These are phyloP conservation scores for Amphibalanus amphitrite DNA, from an alignment of 1,140 invertebrate genomes.

Conservation along the genomic window DNA sequence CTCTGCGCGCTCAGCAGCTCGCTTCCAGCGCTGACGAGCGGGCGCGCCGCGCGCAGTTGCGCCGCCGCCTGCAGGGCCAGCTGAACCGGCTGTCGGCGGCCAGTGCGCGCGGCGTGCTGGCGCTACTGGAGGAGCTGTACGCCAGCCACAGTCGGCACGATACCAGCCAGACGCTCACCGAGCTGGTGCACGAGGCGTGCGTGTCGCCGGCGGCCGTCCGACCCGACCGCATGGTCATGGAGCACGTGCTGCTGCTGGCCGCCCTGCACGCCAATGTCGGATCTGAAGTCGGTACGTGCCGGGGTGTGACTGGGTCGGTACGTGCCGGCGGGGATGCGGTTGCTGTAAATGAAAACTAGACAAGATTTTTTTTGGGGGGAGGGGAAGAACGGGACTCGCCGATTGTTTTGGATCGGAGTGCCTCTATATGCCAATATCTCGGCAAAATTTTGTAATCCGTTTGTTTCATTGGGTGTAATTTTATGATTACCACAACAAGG, in stretches of 20 bases:
- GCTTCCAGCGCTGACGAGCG: constrained; percentile 30
- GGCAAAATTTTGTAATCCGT: too few species aligned
- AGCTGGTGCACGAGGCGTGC: constrained; percentile 47
- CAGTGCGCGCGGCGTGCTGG: constrained; percentile 66
- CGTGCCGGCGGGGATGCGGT: too few species aligned
- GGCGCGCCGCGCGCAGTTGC: constrained; percentile 40
- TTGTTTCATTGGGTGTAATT: too few species aligned
- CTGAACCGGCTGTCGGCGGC: constrained; percentile 73
- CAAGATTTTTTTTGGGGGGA: too few species aligned
- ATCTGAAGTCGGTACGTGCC: constrained; percentile 56
- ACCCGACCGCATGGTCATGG: constrained; percentile 61
- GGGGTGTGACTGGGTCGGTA: neutral
- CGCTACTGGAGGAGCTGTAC: constrained; percentile 40
- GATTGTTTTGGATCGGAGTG: too few species aligned
- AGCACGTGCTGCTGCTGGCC: constrained; percentile 63
- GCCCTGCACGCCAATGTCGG: constrained; percentile 80
- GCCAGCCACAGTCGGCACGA: constrained; percentile 56
- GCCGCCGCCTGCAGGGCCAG: constrained; percentile 65
- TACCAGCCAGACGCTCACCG: constrained; percentile 57
- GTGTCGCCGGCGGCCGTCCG: constrained; percentile 36
- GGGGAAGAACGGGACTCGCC: too few species aligned
- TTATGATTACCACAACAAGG: too few species aligned
- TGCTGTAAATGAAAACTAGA: too few species aligned
- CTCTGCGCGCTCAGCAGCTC: constrained; percentile 38
- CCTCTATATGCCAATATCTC: too few species aligned